phyloP scores from a whole-genome alignment of 2,888 invertebrate genomes.

The Notodromas monacha region DNA sequence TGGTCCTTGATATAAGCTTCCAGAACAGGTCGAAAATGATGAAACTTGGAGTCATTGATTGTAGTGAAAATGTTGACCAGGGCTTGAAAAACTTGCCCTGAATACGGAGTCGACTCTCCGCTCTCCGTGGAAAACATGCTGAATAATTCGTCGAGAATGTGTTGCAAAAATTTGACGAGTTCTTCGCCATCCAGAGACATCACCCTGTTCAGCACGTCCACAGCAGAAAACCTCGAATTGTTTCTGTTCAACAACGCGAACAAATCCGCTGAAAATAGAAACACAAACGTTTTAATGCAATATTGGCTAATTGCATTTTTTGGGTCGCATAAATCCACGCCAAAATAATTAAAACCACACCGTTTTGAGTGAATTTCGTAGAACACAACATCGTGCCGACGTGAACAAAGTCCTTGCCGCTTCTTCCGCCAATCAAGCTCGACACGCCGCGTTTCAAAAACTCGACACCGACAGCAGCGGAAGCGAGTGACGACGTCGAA shows the following conservation, averaged over 20 bases:
- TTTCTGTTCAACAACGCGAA: background rate
- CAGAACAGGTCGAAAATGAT: slow-evolving; percentile 71
- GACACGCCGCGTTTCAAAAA: no score
- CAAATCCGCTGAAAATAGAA: background rate
- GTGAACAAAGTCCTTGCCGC: slow-evolving; percentile 47
- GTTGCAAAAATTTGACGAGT: slow-evolving; percentile 70
- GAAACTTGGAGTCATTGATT: slow-evolving; percentile 59
- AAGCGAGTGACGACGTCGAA: slow-evolving; percentile 8
- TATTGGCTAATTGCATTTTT: no score
- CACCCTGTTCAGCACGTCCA: slow-evolving; percentile 41
- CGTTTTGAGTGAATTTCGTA: slow-evolving; percentile 83
- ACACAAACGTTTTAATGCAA: background rate
- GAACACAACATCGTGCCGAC: slow-evolving; percentile 59
- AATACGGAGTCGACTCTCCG: slow-evolving; percentile 55
- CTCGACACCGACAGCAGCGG: no score
- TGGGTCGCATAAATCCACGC: no score
- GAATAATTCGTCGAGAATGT: slow-evolving; percentile 68
- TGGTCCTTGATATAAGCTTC: slow-evolving; percentile 76
- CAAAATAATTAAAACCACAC: slow-evolving; percentile 18
- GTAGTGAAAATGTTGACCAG: slow-evolving; percentile 60
- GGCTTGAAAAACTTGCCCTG: slow-evolving; percentile 65
- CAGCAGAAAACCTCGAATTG: background rate
- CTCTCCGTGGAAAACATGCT: slow-evolving; percentile 74
- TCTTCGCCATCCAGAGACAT: slow-evolving; percentile 53
- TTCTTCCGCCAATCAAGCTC: slow-evolving; percentile 48